Base-by-base conservation (phyloP, 2,888 invertebrate species). In the Drosophila mimica region DNA sequence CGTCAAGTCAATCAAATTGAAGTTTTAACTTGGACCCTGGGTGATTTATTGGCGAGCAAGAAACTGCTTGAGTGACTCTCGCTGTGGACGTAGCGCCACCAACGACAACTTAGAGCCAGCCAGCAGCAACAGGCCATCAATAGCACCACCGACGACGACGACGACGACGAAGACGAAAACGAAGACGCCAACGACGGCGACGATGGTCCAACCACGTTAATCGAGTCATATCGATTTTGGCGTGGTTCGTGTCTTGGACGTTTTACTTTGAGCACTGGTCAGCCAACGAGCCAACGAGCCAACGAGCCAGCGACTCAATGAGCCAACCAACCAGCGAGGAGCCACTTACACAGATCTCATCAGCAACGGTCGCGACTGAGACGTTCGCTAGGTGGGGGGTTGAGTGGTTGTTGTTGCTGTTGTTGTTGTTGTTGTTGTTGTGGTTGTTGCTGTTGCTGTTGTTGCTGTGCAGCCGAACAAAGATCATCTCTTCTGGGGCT, bases 191-290 rank as follows among this genome's bases (percentile, higher is more conserved):
- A 46, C n/a, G 52, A 51, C 43, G 58, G 31, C 57, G 71, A 58
- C 62, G 69, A 48, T 70, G 72, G 57, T 79, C 79, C 81, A 70
- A 71, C 78, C 77, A 85, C 87, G 89, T 85, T 85, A 85, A 88
- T 88, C 87, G 87, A 87, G 89, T 88, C 89, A 89, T 87, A 87
- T 89, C 87, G 88, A 88, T 89, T 89, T 87, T 87, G 85, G 83
- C 76, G 68, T 83, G 82, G 85, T 83, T 88, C 85, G 87, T 85
- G 89, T 88, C 87, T 88, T 57, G 79, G 89, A 83, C 83, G 88
- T 85, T 85, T 84, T 84, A 81, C 84, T 82, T 76, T 80, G 74
- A 65, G 64, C 61, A 36, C 38, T 54, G 73, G 63, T 53, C 60
- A 62, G 38, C 54, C 54, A 62, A 40, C 48, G 52, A 51, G 61